Evolutionary conservation across 2,888 invertebrate genomes (phyloP).

Genomic region (Tachina fera): DNA sequence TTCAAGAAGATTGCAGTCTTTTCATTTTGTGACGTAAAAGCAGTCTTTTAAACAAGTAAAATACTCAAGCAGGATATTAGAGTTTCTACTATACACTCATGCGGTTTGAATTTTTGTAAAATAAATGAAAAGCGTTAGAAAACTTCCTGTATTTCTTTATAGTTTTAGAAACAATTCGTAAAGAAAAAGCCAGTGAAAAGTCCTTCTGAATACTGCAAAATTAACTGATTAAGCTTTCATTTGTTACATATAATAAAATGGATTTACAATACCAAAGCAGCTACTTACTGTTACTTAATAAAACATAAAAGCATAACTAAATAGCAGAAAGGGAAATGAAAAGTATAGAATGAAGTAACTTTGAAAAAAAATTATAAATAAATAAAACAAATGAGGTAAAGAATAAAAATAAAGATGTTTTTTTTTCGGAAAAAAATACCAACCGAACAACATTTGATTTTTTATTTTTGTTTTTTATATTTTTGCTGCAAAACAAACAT

Average conservation of each 20-base stretch:
- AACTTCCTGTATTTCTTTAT: too few relatives aligned
- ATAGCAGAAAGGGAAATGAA: conserved; percentile 1
- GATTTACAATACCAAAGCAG: neutral
- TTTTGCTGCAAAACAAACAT: conserved; percentile 40
- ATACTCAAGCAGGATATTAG: too few relatives aligned
- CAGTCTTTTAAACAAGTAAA: too few relatives aligned
- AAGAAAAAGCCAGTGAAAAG: too few relatives aligned
- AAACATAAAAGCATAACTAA: conserved; percentile 9
- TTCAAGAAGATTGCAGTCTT: too few relatives aligned
- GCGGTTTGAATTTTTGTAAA: too few relatives aligned
- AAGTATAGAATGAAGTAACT: conserved; percentile 8
- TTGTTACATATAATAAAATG: neutral
- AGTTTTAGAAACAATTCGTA: too few relatives aligned
- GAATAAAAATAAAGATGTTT: neutral
- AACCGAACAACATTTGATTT: conserved; percentile 19
- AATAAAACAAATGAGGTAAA: neutral
- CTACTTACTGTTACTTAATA: neutral
- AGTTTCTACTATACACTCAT: too few relatives aligned
- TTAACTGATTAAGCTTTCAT: neutral
- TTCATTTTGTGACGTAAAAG: too few relatives aligned
- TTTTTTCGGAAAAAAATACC: conserved; percentile 1
- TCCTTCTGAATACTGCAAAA: too few relatives aligned
- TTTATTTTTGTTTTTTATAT: conserved; percentile 26
- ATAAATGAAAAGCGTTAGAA: too few relatives aligned
- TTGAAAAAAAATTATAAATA: too few relatives aligned